Evolutionary conservation across 2,113 vertebrate genomes (phyloP).

Genomic region (Tragelaphus scriptus): DNA sequence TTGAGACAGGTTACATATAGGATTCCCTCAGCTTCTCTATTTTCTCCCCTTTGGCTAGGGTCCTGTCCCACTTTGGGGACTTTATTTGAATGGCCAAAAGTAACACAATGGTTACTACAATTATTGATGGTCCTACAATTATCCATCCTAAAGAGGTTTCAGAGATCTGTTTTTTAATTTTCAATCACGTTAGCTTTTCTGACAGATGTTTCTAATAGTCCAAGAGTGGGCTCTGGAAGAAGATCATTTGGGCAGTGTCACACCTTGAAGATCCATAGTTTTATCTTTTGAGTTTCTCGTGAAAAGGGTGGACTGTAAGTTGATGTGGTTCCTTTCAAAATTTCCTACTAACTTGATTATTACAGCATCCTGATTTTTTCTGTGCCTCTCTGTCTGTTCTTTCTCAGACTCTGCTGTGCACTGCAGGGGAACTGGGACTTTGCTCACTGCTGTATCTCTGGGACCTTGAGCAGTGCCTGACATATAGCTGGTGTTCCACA

Average conservation of each 20-base stretch:
- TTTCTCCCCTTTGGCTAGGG: neutral
- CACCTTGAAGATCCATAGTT: neutral
- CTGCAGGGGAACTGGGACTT: neutral
- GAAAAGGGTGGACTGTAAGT: neutral
- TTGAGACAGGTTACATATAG: constrained; percentile 29
- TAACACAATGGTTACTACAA: neutral
- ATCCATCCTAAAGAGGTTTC: neutral
- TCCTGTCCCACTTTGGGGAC: neutral
- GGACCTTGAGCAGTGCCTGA: neutral
- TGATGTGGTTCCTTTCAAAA: neutral
- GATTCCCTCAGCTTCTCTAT: neutral
- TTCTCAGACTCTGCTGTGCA: neutral
- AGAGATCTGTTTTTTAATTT: neutral
- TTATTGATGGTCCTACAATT: neutral
- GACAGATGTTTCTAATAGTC: neutral
- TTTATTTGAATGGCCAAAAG: neutral
- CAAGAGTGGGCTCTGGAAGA: neutral
- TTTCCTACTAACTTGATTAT: neutral
- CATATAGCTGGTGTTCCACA: neutral
- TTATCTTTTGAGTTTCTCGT: neutral
- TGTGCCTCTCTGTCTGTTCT: neutral
- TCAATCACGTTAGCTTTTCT: neutral
- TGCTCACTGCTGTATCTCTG: neutral
- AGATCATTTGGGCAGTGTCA: neutral
- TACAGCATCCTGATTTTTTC: neutral